Evolutionary conservation across 1,140 invertebrate genomes (phyloP), one percentile per base, ranked within the genome.

Genomic region (Zelostemma sp.): DNA sequence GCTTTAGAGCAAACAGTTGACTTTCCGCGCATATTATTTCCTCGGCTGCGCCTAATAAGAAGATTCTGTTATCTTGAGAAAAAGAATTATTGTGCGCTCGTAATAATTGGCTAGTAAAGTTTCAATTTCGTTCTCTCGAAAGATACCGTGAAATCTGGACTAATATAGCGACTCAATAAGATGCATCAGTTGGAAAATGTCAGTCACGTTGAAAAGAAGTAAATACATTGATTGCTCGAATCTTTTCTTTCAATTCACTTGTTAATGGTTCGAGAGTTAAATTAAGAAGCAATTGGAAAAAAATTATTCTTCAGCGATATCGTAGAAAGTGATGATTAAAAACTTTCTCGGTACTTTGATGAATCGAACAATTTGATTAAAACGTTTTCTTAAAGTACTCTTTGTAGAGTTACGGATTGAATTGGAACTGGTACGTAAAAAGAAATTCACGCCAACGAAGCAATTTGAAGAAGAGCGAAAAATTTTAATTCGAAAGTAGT

Each of bases 21-120:
- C 59, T 68, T 63, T 57, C n/a, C 60, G 49, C 55, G 28, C 14
- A 35, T 41, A 62, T 58, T 63, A 63, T 41, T 25, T 16, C 28
- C 53, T 55, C 55, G 11, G 9, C 35, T 28, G 12, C 43, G 19
- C 41, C 53, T 16, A 41, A 40, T 56, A 51, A 56, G 55, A 51
- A 14, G 38, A 18, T 1, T n/a, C 3, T 11, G 35, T n/a, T 4
- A 38, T 54, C 35, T 41, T 41, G 15, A 41, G 15, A 18, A 17
- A 17, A 18, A 16, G 9, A 38, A 38, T 38, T 12, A 11, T 2
- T n/a, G 2, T 38, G 35, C 11, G 2, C 2, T 38, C 9, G n/a
- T n/a, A n/a, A n/a, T n/a, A 38, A 38, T 38, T 38, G 14, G 35
- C 2, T 4, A 38, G 9, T 38, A 38, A 38, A 38, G 11, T 1